These are phyloP conservation scores for Microtus ochrogaster DNA, from an alignment of 2,113 vertebrate genomes.

Conservation along the genomic window DNA sequence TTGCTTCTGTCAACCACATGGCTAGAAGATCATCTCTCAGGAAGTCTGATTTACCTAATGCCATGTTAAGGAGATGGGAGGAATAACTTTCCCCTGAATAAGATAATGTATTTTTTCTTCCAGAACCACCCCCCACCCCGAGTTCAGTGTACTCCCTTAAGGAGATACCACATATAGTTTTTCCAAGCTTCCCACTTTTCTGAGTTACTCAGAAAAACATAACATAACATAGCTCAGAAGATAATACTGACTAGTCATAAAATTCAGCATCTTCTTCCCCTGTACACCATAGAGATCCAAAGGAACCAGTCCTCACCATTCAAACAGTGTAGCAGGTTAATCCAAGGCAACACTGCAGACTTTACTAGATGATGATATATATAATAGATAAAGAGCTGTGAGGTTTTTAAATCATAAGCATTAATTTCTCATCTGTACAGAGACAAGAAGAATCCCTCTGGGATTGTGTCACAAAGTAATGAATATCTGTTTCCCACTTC, in stretches of 20 bases:
- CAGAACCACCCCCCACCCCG: neutral
- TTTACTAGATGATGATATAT: neutral
- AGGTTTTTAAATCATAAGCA: neutral
- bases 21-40: no score
- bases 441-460: constrained; percentile 48
- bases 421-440: constrained; percentile 55
- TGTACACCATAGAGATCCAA: neutral
- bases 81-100: neutral
- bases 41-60: neutral
- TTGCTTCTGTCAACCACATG: neutral
- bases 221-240: neutral
- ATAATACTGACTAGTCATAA: neutral
- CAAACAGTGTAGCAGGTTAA: neutral
- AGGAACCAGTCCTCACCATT: neutral
- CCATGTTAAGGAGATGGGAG: neutral
- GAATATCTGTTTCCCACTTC: constrained; percentile 46
- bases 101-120: neutral
- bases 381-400: constrained; percentile 23
- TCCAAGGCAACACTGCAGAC: constrained; percentile 13
- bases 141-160: neutral
- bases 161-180: neutral
- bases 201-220: neutral
- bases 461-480: constrained; percentile 36
- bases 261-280: neutral
- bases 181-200: neutral